Evolutionary conservation across 37 sponge, comb jelly and placozoan genomes (phyloP), one percentile per base, ranked within the genome.

Genomic region (Halichondria panicea): DNA sequence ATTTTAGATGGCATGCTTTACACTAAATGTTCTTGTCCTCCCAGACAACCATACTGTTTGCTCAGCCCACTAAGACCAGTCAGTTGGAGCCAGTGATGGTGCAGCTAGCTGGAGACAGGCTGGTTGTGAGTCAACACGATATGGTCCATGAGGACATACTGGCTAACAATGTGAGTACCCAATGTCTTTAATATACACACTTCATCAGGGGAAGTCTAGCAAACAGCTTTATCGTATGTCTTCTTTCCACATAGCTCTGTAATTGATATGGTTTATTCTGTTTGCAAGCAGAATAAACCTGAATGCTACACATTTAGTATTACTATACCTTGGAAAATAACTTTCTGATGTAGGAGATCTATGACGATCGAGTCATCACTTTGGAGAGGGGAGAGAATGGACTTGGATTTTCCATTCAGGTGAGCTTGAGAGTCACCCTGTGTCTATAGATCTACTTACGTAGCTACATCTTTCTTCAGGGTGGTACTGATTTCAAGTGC

Each of bases 401-500:
- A 0, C 12, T 78, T 18, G 79, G 79, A n/a, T 57, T 78, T 22
- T 30, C 34, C 33, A 68, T 76, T 22, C 66, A 65, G 66, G 77
- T 76, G 65, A 36, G 37, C 19, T 21, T 54, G 22, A 4, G 8
- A 4, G 11, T 43, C 18, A 22, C 3, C 5, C 8, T 3, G 41
- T 53, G 56, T 32, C 28, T 33, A n/a, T 24, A 43, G 43, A 21
- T 38, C 31, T 22, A 43, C 44, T 35, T 7, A 19, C 13, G 4
- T 31, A 43, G 19, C 12, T 24, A 18, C 9, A 9, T 42, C 4
- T 24, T 69, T 69, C 2, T 96, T 0, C 63, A 85, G 77, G 94
- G 92, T 34, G 96, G 92, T 35, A 0, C 61, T 27, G 92, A 95
- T 33, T 84, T 74, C 71, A 81, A 82, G n/a, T 61, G 77, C 48